Evolutionary conservation across 2,888 invertebrate genomes (phyloP).

Genomic region (Brenthis daphne): DNA sequence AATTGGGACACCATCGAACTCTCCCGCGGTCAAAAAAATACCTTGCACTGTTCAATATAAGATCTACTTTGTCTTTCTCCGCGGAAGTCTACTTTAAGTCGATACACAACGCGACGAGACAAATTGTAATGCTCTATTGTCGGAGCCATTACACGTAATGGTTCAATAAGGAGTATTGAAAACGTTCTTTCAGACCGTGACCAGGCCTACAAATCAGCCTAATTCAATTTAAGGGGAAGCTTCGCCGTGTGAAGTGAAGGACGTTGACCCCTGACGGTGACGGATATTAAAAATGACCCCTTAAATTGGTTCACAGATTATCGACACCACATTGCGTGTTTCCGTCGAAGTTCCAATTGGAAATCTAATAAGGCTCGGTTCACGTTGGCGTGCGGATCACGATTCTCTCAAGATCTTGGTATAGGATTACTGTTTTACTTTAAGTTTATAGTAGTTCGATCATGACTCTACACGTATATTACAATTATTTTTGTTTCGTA

Average conservation of each 20-base stretch:
- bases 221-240: constrained; percentile 62
- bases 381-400: background rate
- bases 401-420: background rate
- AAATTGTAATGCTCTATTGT: constrained; percentile 79
- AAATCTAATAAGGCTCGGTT: constrained; percentile 47
- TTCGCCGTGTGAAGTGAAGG: constrained; percentile 66
- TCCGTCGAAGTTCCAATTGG: constrained; percentile 52
- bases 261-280: constrained; percentile 69
- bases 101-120: constrained; percentile 57
- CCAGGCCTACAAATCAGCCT: constrained; percentile 67
- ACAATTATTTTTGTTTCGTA: background rate
- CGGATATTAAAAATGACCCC: constrained; percentile 77
- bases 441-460: background rate
- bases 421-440: background rate
- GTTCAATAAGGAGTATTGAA: constrained; percentile 77
- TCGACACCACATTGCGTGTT: constrained; percentile 64
- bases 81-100: constrained; percentile 44
- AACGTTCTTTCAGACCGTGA: constrained; percentile 64
- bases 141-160: constrained; percentile 74
- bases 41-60: constrained; percentile 56
- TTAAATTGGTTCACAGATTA: constrained; percentile 70
- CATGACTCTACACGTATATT: no score
- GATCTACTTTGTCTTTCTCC: constrained; percentile 53
- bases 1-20: constrained; percentile 60
- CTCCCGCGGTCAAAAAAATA: constrained; percentile 48